Base-by-base conservation (phyloP, 2,888 invertebrate species). In the Drosophila melanosoma region DNA sequence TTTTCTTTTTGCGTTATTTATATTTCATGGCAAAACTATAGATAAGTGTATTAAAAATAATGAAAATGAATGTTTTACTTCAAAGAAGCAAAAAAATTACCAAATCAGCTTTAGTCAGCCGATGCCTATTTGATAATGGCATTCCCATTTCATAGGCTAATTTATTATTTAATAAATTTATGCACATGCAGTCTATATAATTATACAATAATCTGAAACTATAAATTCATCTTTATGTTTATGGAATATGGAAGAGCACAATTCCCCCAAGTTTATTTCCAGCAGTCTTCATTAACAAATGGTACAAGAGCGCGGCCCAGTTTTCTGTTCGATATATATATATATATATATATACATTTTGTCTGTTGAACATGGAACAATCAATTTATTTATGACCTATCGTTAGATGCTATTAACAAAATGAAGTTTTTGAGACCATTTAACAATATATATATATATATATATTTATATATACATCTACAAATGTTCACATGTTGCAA, bases 191-290 rank as follows among this genome's bases (percentile, higher is more conserved):
- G 23, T 56, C n/a, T 2, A 57, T 23, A 11, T 42, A 42, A 53
- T 38, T 33, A 49, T 56, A 48, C 42, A 64, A 74, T 29, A 23
- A 20, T 48, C 56, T 23, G 32, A 60, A 65, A 38, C 58, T 48
- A 63, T 52, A 58, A 45, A 74, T 42, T 48, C 45, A 40, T 67
- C 8, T 23, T 4, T 23, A 10, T 17, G 20, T 68, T 33, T 40
- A 26, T 7, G 15, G 15, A 15, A 12, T 12, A 8, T 56, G 26
- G 6, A 3, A 7, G n/a, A 35, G 17, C 38, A 32, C 42, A 60
- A 26, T 42, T 60, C 36, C 57, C 74, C 57, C 15, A 57, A 15
- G 60, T 64, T 64, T 61, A 78, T 76, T 76, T 73, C 49, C 68
- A 73, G 59, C 60, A 73, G 45, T 52, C 33, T 36, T 45, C 54